Percentiles rank a stretch among this genome's conserved stretches.
These are phyloP conservation scores for Odontocerum albicorne DNA, from an alignment of 2,888 invertebrate genomes.

Conservation along the genomic window DNA sequence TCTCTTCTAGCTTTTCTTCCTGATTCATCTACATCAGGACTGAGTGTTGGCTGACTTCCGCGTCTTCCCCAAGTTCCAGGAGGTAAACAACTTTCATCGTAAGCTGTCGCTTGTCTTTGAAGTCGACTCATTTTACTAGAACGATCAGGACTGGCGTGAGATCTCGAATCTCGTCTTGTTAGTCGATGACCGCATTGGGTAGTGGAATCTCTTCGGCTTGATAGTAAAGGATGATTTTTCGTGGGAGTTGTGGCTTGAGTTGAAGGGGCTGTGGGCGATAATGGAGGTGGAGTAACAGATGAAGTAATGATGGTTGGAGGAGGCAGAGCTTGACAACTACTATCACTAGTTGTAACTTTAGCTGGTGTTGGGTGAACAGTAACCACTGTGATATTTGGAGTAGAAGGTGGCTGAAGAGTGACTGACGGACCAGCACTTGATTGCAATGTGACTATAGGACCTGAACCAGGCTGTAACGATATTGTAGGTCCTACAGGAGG, in stretches of 20 bases:
- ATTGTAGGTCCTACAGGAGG: slow-evolving; percentile 20
- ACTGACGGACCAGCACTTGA: slow-evolving; percentile 67
- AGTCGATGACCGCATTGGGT: slow-evolving; percentile 73
- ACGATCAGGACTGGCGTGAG: slow-evolving; percentile 68
- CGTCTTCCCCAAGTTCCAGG: slow-evolving; percentile 67
- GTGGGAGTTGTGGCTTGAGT: slow-evolving; percentile 36
- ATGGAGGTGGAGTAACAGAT: slow-evolving; percentile 80
- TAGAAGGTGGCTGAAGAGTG: slow-evolving; percentile 59
- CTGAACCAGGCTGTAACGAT: slow-evolving; percentile 30
- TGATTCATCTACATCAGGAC: slow-evolving; percentile 74
- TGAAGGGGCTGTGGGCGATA: slow-evolving; percentile 69
- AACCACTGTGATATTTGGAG: slow-evolving; percentile 54
- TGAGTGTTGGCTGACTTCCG: slow-evolving; percentile 81
- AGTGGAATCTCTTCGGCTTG: slow-evolving; percentile 68
- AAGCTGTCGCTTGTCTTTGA: slow-evolving; percentile 86
- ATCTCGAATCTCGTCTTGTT: slow-evolving; percentile 67
- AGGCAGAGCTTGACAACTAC: slow-evolving; percentile 63
- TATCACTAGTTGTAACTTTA: slow-evolving; percentile 55
- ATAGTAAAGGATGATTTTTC: slow-evolving; percentile 31
- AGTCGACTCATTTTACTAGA: slow-evolving; percentile 65
- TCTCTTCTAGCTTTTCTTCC: slow-evolving; percentile 78
- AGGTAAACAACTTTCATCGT: slow-evolving; percentile 81
- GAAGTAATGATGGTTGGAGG: slow-evolving; percentile 82
- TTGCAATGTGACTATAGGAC: slow-evolving; percentile 56
- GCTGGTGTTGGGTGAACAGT: slow-evolving; percentile 46